These are phyloP conservation scores for Cinara cedri DNA, from an alignment of 2,888 invertebrate genomes.

Conservation along the genomic window DNA sequence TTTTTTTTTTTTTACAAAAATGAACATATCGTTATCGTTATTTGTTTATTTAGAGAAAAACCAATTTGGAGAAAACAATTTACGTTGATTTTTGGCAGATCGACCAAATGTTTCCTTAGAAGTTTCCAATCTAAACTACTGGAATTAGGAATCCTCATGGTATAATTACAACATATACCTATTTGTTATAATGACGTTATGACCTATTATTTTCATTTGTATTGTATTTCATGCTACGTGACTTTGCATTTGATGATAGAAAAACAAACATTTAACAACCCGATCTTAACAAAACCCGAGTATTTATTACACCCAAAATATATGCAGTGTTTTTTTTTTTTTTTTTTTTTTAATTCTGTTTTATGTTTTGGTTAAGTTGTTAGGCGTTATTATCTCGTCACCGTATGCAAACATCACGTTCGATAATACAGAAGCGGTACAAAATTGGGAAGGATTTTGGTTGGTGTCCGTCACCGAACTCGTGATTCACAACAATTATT, in stretches of 20 bases:
- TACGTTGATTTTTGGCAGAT: conserved; percentile 17
- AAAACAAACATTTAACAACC: too few species aligned
- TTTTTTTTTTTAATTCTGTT: too few species aligned
- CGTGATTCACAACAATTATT: conserved; percentile 11
- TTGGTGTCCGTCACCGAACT: conserved; percentile 3
- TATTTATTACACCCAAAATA: too few species aligned
- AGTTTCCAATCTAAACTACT: conserved; percentile 27
- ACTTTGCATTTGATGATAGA: too few species aligned
- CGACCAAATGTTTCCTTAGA: conserved; percentile 32
- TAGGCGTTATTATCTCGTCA: conserved; percentile 9
- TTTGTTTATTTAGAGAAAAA: conserved; percentile 37
- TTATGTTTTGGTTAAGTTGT: conserved; percentile 27
- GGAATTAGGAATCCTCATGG: conserved; percentile 32
- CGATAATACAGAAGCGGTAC: conserved; percentile 34
- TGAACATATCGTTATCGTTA: too few species aligned
- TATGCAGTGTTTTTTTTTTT: too few species aligned
- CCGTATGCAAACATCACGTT: conserved; percentile 25
- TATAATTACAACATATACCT: background rate
- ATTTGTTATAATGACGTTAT: background rate
- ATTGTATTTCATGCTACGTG: too few species aligned
- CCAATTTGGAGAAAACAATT: conserved; percentile 25
- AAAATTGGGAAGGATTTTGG: conserved; percentile 54
- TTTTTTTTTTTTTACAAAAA: too few species aligned
- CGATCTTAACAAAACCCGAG: too few species aligned
- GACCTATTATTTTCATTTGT: too few species aligned